Evolutionary conservation across 2,113 vertebrate genomes (phyloP), one percentile per base, ranked within the genome.

Genomic region (Syngnathus scovelli): DNA sequence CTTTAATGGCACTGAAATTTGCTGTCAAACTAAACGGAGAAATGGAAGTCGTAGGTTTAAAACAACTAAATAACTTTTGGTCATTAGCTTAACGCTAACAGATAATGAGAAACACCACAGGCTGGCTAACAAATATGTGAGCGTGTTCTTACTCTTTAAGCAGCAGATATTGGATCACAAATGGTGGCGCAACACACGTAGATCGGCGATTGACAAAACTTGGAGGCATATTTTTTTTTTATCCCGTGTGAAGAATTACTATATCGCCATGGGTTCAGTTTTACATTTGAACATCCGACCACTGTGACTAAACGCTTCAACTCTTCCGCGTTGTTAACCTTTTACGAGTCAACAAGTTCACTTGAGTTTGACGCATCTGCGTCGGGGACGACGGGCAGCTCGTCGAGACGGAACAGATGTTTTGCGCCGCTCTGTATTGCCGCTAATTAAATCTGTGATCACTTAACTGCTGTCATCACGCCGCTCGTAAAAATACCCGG

Each of bases 401-500:
- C 60, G 38, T 61, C 39, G 9, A 61, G 60, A 39, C 38, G 60
- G 60, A 61, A 61, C 60, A 61, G 60, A 61, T 61, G 60, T 36
- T 61, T 61, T 43, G 60, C 18, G 60, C 60, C 18, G 19, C 19
- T 11, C 60, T 21, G 60, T 13, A 61, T 13, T 43, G 19, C 60
- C 11, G 19, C 23, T 61, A 61, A 61, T 61, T 61, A 61, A 61
- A 61, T 61, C 37, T 61, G 60, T 61, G 60, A 61, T 61, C 60
- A 43, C 60, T 43, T 61, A 61, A 61, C 60, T 61, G 60, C 60
- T 61, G 60, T 43, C 37, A 61, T 61, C 60, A 41, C 19, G 6
- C 9, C 60, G n/a, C 27, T 61, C 60, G 39, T 61, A 61, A 61
- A 58, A 61, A 41, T 1, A 41, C 11, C 19, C 19, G 15, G 38